Base-by-base conservation (phyloP, 1,140 invertebrate species). In the Megalonaias nervosa region DNA sequence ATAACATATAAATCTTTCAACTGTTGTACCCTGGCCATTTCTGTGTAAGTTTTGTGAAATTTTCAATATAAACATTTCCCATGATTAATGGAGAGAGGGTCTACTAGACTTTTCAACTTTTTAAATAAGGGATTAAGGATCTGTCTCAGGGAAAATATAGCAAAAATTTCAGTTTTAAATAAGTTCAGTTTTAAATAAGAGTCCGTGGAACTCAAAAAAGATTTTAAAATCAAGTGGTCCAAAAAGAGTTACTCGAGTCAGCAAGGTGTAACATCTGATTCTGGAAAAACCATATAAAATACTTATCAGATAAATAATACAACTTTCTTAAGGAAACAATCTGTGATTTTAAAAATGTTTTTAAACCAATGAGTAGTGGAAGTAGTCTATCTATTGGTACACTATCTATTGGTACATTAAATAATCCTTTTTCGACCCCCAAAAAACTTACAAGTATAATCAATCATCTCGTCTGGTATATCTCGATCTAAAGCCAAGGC, bases 401-500 rank as follows among this genome's bases (percentile, higher is more conserved):
- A 62, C 38, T 48, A 9, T 48, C 21, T 61, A 61, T 21, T 61
- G 60, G 60, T 61, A 62, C 13, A 62, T 62, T 9, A 19, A 62
- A 13, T n/a, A 14, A 23, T 62, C 23, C 17, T 12, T 21, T n/a
- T 67, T 56, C 4, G 48, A n/a, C 38, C 17, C 23, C 60, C 26
- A 15, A 19, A 12, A 21, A 21, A 72, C 87, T 82, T 81, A 92
- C 92, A 81, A 67, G 92, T 92, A 59, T 90, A 89, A 83, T 93
- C 92, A n/a, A 74, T 81, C 62, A 92, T 85, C 73, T 91, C 88
- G 61, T 91, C 91, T 2, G 89, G 86, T n/a, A 88, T 87, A 67
- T 91, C 89, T 68, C 89, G 74, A 56, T 92, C 90, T 58, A 93
- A 82, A 17, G 92, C 92, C 67, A 93, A 75, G 6, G 92, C 92